phyloP scores from a whole-genome alignment of 1,140 invertebrate genomes.

The Mylabris phalerata region DNA sequence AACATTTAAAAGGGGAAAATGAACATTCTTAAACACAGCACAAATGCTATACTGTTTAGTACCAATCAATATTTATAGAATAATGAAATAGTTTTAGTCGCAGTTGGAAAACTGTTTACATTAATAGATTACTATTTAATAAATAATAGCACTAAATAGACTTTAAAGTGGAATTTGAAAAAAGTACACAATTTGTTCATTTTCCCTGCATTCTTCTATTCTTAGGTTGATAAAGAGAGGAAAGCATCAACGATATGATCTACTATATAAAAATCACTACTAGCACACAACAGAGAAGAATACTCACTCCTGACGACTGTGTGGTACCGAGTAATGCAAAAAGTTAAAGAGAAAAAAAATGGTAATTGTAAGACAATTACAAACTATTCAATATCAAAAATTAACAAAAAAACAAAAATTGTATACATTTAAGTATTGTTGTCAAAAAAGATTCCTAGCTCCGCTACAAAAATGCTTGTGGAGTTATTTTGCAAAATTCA shows the following conservation, averaged over 20 bases:
- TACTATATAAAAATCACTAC: slow-evolving; percentile 33
- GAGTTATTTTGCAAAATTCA: slow-evolving; percentile 27
- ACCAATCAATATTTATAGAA: no score
- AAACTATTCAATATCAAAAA: slow-evolving; percentile 34
- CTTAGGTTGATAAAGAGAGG: slow-evolving; percentile 6
- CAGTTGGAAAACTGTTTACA: no score
- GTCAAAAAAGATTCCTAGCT: slow-evolving; percentile 30
- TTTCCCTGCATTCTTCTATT: not conserved
- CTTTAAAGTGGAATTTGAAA: no score
- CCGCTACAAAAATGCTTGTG: slow-evolving; percentile 45
- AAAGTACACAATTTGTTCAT: not conserved
- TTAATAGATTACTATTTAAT: no score
- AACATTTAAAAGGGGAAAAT: slow-evolving; percentile 13
- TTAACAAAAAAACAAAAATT: slow-evolving; percentile 1
- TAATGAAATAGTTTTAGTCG: no score
- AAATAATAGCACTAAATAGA: no score
- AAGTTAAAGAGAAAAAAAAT: slow-evolving; percentile 42
- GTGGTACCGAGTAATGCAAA: slow-evolving; percentile 41
- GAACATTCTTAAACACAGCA: slow-evolving; percentile 4
- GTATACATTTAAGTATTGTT: slow-evolving; percentile 1
- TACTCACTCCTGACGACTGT: slow-evolving; percentile 41
- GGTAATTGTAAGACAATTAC: slow-evolving; percentile 38
- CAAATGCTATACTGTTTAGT: no score
- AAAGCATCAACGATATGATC: slow-evolving; percentile 27
- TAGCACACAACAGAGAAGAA: slow-evolving; percentile 41